Conservation (phyloP, 2,113 vertebrate species). For the Paratilapia polleni region DNA sequence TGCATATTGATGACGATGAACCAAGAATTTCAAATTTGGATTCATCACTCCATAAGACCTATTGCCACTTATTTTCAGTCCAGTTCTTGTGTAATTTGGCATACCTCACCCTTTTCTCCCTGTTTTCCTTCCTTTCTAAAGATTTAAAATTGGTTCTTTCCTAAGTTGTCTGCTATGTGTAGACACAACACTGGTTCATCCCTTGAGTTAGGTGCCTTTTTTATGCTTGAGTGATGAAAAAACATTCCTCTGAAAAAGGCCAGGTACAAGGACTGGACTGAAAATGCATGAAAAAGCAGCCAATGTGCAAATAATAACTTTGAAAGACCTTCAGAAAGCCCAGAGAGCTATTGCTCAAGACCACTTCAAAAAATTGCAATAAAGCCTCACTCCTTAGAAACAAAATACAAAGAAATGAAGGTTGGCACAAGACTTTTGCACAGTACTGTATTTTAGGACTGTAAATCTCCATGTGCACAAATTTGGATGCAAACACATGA, state of each 20-base stretch:
- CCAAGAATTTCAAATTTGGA: too few relatives aligned
- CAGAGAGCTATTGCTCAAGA: neutral
- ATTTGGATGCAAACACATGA: neutral
- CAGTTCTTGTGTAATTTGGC: too few relatives aligned
- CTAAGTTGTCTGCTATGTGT: too few relatives aligned
- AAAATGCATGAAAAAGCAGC: neutral
- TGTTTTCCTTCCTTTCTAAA: neutral
- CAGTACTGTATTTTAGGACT: neutral
- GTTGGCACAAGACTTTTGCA: neutral
- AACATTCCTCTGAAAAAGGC: neutral
- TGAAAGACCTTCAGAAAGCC: neutral
- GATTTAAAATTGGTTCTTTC: neutral
- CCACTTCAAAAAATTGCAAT: neutral
- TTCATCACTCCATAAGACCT: too few relatives aligned
- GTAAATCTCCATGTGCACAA: neutral
- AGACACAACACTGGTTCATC: too few relatives aligned
- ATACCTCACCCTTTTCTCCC: neutral
- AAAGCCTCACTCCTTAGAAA: neutral
- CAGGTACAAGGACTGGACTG: neutral
- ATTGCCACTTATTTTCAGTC: too few relatives aligned
- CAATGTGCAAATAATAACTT: neutral
- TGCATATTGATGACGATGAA: too few relatives aligned
- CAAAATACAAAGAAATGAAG: neutral
- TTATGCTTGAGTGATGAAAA: neutral
- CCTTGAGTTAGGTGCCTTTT: too few relatives aligned